These are phyloP conservation scores for Andrena chrysosceles DNA, from an alignment of 2,888 invertebrate species.

Conservation along the genomic window DNA sequence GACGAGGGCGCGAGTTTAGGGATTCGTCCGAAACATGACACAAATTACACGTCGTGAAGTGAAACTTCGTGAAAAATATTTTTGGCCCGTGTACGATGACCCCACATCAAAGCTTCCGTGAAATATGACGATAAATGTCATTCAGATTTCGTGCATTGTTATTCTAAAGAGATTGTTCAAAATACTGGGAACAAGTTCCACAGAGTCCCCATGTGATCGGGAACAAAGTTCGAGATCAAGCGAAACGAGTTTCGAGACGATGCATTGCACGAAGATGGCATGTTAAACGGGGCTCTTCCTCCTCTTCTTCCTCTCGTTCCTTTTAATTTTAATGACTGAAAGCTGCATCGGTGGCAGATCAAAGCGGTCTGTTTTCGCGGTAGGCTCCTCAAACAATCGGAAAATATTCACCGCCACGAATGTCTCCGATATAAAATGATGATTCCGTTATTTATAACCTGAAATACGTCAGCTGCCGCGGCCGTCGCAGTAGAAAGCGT, in stretches of 20 bases:
- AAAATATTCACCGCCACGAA: slow-evolving; percentile 21
- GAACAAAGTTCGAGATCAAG: neutral
- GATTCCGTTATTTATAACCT: slow-evolving; percentile 53
- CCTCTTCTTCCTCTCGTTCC: neutral
- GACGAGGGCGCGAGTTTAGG: neutral
- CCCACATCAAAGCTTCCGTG: no score
- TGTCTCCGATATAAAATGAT: slow-evolving; percentile 54
- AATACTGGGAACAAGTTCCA: neutral
- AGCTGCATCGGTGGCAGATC: slow-evolving; percentile 17
- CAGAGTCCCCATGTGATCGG: neutral
- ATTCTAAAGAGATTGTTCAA: neutral
- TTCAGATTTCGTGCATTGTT: no score
- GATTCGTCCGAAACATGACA: neutral
- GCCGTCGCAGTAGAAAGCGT: slow-evolving; percentile 26
- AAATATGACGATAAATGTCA: no score
- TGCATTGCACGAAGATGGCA: neutral
- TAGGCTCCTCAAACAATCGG: slow-evolving; percentile 40
- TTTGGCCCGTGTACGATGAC: neutral
- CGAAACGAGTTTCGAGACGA: neutral
- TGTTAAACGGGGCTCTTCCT: neutral
- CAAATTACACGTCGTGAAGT: slow-evolving; percentile 12
- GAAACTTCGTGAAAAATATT: neutral
- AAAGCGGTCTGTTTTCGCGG: slow-evolving; percentile 16
- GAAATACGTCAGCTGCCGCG: slow-evolving; percentile 25
- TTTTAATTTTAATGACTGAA: slow-evolving; percentile 18